These are phyloP conservation scores for Alosa sapidissima DNA, from an alignment of 2,797 vertebrate species.

Conservation along the genomic window DNA sequence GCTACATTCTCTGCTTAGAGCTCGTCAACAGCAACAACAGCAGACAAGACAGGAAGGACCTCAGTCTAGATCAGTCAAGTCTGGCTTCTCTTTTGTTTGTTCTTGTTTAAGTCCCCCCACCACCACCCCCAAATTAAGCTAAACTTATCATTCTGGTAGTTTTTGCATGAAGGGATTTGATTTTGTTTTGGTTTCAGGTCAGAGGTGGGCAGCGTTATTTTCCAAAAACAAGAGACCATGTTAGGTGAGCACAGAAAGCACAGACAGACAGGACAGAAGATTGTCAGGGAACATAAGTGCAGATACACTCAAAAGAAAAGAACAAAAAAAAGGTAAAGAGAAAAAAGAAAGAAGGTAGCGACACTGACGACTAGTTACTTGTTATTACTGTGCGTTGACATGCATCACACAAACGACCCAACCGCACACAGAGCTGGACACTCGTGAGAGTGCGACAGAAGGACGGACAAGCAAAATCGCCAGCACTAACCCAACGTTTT, in stretches of 20 bases:
- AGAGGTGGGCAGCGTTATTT: conserved; percentile 64
- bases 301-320: conserved; percentile 66
- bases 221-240: conserved; percentile 62
- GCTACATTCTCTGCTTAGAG: conserved; percentile 78
- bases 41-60: conserved; percentile 83
- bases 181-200: conserved; percentile 31
- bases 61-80: conserved; percentile 69
- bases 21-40: conserved; percentile 81
- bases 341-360: conserved; percentile 47
- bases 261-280: conserved; percentile 63
- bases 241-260: conserved; percentile 65
- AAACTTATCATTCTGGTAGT: conserved; percentile 67
- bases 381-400: conserved; percentile 8
- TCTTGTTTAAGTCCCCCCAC: neutral
- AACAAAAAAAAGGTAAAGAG: conserved; percentile 41
- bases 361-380: neutral
- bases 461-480: neutral
- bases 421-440: conserved; percentile 45
- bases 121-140: conserved; percentile 8
- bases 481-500: neutral
- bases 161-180: conserved; percentile 77
- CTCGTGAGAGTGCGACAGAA: neutral
- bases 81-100: conserved; percentile 53
- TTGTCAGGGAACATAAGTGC: conserved; percentile 62
- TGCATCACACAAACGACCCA: conserved; percentile 36